Evolutionary conservation across 2,797 vertebrate genomes (phyloP).

Genomic region (Manis javanica): DNA sequence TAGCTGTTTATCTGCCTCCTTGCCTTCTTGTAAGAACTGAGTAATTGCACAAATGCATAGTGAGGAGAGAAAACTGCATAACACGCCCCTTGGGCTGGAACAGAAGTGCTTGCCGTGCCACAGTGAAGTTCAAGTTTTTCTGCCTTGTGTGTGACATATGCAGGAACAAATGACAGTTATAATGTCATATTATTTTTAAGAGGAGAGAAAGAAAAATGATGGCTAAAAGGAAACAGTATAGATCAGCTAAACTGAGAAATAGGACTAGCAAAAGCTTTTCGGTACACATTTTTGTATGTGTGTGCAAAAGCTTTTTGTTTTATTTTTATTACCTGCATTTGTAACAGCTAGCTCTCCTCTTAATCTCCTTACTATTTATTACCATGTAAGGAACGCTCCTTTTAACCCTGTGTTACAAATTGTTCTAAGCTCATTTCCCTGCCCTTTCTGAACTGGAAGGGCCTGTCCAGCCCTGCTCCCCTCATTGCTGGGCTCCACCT

Average conservation of each 20-base stretch:
- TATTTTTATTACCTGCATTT: neutral
- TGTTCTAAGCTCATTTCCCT: neutral
- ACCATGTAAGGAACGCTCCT: neutral
- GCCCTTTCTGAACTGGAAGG: neutral
- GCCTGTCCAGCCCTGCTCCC: neutral
- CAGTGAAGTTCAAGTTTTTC: neutral
- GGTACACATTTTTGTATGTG: neutral
- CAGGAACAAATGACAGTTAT: neutral
- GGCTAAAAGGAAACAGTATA: neutral
- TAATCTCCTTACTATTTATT: neutral
- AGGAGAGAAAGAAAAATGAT: constrained; percentile 9
- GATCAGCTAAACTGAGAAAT: neutral
- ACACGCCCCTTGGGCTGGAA: neutral
- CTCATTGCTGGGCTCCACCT: fast-evolving
- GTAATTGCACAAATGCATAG: constrained; percentile 54
- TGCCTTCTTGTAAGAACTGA: constrained; percentile 18
- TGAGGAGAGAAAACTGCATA: neutral
- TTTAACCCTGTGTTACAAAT: neutral
- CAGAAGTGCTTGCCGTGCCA: neutral
- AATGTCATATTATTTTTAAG: constrained; percentile 14
- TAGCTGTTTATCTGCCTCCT: constrained; percentile 76
- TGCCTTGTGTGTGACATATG: neutral
- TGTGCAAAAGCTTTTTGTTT: neutral
- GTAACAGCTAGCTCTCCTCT: neutral
- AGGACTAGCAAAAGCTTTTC: neutral